phyloP scores from a whole-genome alignment of 2,888 invertebrate genomes.

The Tachina fera region DNA sequence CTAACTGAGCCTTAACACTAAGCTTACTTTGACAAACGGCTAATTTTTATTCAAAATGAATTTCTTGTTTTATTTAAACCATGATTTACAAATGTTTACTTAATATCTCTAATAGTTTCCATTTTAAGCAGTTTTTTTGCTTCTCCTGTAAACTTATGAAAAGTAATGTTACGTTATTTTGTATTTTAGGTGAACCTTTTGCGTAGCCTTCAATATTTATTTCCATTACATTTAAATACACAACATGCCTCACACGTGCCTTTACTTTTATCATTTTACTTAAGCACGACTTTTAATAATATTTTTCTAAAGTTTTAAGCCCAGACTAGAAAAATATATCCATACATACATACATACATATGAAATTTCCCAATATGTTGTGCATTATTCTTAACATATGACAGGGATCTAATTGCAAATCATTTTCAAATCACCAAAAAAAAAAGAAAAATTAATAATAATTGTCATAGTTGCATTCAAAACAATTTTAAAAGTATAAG shows the following conservation, averaged over 20 bases:
- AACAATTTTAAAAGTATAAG: conserved; percentile 36
- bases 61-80: too few relatives aligned
- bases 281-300: conserved; percentile 25
- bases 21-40: too few relatives aligned
- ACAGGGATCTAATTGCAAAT: conserved; percentile 48
- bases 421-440: not conserved
- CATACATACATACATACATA: not conserved
- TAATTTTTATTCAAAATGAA: too few relatives aligned
- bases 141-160: too few relatives aligned
- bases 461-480: conserved; percentile 49
- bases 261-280: conserved; percentile 8
- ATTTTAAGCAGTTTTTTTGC: too few relatives aligned
- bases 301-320: conserved; percentile 42
- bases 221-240: conserved; percentile 11
- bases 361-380: conserved; percentile 76
- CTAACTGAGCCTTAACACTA: too few relatives aligned
- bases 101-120: too few relatives aligned
- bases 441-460: conserved; percentile 1
- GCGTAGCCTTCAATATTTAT: too few relatives aligned
- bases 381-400: conserved; percentile 73
- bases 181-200: too few relatives aligned
- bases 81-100: too few relatives aligned
- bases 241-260: conserved; percentile 47
- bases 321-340: conserved; percentile 57
- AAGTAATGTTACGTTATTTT: too few relatives aligned